Percentiles rank a stretch among this genome's conserved stretches.
Conservation (phyloP, 2,888 invertebrate species). For the Brachypalpus laphriformis region DNA sequence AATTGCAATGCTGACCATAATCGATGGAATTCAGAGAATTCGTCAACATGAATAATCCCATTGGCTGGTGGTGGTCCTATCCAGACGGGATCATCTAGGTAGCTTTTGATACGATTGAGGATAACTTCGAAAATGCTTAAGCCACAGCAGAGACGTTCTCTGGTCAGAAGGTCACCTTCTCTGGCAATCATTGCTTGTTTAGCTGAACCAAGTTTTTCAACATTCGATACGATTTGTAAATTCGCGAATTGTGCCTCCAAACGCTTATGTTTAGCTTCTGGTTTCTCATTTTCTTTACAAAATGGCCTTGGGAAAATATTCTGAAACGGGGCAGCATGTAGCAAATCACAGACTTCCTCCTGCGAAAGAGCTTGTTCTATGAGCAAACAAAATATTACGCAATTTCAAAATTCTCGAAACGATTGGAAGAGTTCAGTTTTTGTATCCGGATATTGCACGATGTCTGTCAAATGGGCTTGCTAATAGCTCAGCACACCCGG, state of each 20-base stretch:
- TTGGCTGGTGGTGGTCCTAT: slow-evolving; percentile 93
- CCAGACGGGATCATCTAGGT: slow-evolving; percentile 96
- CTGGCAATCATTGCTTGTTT: slow-evolving; percentile 97
- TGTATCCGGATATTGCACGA: slow-evolving; percentile 98
- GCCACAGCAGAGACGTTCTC: slow-evolving; percentile 98
- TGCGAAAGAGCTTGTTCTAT: slow-evolving; percentile 98
- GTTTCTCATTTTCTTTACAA: slow-evolving; percentile 97
- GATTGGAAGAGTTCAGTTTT: slow-evolving; percentile 98
- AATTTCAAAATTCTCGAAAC: slow-evolving; percentile 97
- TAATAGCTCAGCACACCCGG: slow-evolving; percentile 93
- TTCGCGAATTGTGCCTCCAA: slow-evolving; percentile 96
- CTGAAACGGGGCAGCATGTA: slow-evolving; percentile 99
- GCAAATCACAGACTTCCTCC: slow-evolving; percentile 98
- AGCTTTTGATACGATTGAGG: slow-evolving; percentile 92
- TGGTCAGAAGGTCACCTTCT: slow-evolving; percentile 97
- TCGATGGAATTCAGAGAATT: slow-evolving; percentile 97
- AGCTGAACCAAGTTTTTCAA: slow-evolving; percentile 96
- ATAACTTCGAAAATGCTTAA: slow-evolving; percentile 98
- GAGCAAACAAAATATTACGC: slow-evolving; percentile 96
- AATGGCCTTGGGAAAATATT: slow-evolving; percentile 97
- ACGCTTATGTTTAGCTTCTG: slow-evolving; percentile 96
- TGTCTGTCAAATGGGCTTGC: slow-evolving; percentile 97
- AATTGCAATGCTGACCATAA: slow-evolving; percentile 99
- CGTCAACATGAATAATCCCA: slow-evolving; percentile 97
- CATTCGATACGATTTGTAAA: slow-evolving; percentile 97